phyloP scores from a whole-genome alignment of 2,888 invertebrate genomes.

The Synergus itoensis region DNA sequence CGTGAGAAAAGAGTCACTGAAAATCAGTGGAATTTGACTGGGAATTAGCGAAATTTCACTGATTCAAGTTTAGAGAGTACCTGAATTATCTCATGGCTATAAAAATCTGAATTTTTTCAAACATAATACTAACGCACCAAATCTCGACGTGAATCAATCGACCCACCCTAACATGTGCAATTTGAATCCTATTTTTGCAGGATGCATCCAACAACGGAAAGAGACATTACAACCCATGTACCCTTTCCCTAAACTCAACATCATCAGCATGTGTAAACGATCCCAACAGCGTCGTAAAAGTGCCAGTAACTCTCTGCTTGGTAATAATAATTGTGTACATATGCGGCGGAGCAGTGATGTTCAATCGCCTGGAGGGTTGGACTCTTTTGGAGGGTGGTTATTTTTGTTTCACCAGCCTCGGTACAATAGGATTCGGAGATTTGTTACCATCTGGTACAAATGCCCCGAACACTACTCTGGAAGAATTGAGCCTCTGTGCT shows the following conservation, averaged over 20 bases:
- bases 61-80: too few relatives aligned
- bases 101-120: too few relatives aligned
- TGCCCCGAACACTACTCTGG: constrained; percentile 78
- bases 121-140: too few relatives aligned
- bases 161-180: neutral
- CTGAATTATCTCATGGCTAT: too few relatives aligned
- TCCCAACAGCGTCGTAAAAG: constrained; percentile 84
- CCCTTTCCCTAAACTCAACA: constrained; percentile 65
- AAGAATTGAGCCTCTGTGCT: constrained; percentile 86
- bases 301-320: constrained; percentile 93
- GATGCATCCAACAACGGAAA: constrained; percentile 65
- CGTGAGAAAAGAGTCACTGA: too few relatives aligned
- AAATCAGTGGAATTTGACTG: too few relatives aligned
- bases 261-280: constrained; percentile 76
- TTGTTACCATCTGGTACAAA: constrained; percentile 83
- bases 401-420: constrained; percentile 88
- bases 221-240: constrained; percentile 71
- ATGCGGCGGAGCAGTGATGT: constrained; percentile 92
- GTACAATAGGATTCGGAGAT: constrained; percentile 92
- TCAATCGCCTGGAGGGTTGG: constrained; percentile 95
- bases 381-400: constrained; percentile 91
- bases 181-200: constrained; percentile 47
- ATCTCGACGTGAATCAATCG: too few relatives aligned
- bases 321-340: constrained; percentile 92
- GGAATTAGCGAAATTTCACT: too few relatives aligned